Evolutionary conservation across 2,797 vertebrate species (phyloP), one percentile per base, ranked within the genome.

Genomic region (Chrosomus eos): DNA sequence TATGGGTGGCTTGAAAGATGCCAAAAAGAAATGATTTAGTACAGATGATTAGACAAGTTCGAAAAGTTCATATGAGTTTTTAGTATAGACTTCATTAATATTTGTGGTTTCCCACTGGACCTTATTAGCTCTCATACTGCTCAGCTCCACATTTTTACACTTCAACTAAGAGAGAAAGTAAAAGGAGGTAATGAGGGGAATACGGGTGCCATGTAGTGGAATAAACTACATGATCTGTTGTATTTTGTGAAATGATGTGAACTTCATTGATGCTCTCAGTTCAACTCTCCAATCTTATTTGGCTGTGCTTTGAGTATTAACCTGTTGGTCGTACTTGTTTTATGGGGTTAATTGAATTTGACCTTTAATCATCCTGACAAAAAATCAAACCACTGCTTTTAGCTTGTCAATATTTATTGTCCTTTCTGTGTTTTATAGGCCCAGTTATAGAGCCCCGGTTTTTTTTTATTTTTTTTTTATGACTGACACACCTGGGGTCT

Each of bases 71-170:
- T 66, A 33, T 51, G 55, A 87, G 71, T 85, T 84, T 58, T 53
- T 81, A 84, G 74, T 84, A 53, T 21, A 68, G 70, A 78, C 84
- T 85, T 89, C 87, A 88, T 90, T 88, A 88, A 89, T 88, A 80
- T 79, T 86, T 88, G 80, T 58, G 66, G 38, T 87, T 80, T 88
- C 87, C 86, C 87, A 85, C 62, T 84, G 84, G 87, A 87, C 76
- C 87, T 62, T 81, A 88, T 90, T 90, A 88, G 84, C 84, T 81
- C 71, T 83, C 40, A 79, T 77, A 76, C 77, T 55, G 79, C 70
- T 87, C 62, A 71, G 76, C 83, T 83, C 83, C 78, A 75, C 73
- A 80, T 70, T 84, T 79, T 77, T 81, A 81, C 79, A 19, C 26
- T 72, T 82, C 53, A 81, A n/a, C 86, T 80, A 51, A 40, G 79